Percentiles rank a stretch among this genome's conserved stretches.
Conservation (phyloP, 1,140 invertebrate species). For the Euura saliciscinereae region DNA sequence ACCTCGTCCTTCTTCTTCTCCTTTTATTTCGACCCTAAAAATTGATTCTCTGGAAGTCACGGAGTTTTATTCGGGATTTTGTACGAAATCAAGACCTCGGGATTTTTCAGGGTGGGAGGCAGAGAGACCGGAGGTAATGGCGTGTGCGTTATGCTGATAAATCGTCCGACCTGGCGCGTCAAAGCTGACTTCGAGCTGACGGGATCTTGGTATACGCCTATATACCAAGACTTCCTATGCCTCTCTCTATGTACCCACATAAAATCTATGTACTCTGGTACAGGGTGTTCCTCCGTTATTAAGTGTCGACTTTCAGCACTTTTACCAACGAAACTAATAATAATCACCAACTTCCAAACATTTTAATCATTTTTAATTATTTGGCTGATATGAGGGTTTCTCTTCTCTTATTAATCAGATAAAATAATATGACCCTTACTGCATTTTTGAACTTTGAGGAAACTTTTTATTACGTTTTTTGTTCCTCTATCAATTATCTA, state of each 20-base stretch:
- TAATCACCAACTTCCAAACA: too few species aligned
- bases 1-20: background rate
- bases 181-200: constrained; percentile 41
- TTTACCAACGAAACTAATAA: too few species aligned
- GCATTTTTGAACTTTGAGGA: too few species aligned
- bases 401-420: too few species aligned
- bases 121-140: constrained; percentile 46
- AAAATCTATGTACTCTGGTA: background rate
- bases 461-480: too few species aligned
- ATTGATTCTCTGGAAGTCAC: background rate
- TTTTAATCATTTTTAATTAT: too few species aligned
- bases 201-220: constrained; percentile 19
- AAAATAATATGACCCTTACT: too few species aligned
- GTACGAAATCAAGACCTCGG: constrained; percentile 36
- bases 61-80: constrained; percentile 13
- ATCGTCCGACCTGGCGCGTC: constrained; percentile 39
- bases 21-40: background rate
- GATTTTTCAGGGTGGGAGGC: constrained; percentile 21
- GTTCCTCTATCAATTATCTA: too few species aligned
- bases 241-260: background rate
- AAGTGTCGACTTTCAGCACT: background rate
- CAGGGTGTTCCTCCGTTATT: background rate
- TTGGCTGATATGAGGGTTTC: too few species aligned
- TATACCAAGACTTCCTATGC: background rate
- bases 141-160: constrained; percentile 51